Percentiles rank a stretch among this genome's conserved stretches.
phyloP scores from a whole-genome alignment of 2,797 vertebrate species.

The Thamnophis elegans region DNA sequence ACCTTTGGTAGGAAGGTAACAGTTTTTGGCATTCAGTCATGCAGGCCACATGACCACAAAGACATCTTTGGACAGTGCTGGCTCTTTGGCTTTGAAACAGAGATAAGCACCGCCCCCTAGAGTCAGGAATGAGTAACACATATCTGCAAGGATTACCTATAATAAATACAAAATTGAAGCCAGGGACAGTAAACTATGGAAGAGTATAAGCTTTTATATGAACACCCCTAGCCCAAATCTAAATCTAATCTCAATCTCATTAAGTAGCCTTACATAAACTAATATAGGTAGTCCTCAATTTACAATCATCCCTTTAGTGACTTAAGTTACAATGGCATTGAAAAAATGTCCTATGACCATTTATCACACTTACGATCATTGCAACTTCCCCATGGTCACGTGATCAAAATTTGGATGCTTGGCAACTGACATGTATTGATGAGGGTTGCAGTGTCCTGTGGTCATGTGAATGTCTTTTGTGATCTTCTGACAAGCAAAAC shows the following conservation, averaged over 20 bases:
- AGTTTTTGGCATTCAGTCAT: no score
- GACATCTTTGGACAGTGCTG: no score
- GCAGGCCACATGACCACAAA: no score
- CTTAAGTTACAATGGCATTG: not conserved
- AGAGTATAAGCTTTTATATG: not conserved
- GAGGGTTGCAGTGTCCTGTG: not conserved
- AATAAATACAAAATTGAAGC: not conserved
- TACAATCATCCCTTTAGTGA: not conserved
- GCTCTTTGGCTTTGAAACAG: no score
- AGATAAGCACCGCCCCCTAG: no score
- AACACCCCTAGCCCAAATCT: not conserved
- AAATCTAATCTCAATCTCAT: not conserved
- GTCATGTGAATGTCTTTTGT: not conserved
- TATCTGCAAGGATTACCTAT: no score
- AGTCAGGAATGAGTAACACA: no score
- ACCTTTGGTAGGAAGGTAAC: no score
- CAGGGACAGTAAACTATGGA: not conserved
- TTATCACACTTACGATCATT: not conserved
- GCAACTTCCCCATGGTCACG: not conserved
- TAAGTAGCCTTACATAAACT: not conserved
- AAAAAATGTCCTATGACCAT: not conserved
- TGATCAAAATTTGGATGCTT: not conserved
- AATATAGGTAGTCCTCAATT: not conserved
- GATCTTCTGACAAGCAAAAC: not conserved
- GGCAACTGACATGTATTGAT: not conserved